A percentile compares a stretch with the other conserved stretches of the same genome.
These are phyloP conservation scores for Phalera bucephala DNA, from an alignment of 2,888 invertebrate species.

Conservation along the genomic window DNA sequence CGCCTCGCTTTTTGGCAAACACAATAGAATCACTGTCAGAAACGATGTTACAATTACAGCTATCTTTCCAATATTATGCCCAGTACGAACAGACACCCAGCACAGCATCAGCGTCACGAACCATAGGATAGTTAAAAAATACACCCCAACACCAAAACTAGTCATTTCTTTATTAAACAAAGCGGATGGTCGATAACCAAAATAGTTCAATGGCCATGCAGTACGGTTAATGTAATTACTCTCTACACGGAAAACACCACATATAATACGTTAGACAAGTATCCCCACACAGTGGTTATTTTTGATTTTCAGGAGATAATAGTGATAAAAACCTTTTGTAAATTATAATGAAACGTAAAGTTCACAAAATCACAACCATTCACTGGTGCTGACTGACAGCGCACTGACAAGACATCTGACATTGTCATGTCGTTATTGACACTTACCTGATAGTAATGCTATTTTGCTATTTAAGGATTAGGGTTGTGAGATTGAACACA, in stretches of 20 bases:
- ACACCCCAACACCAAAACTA: constrained; percentile 86
- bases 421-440: too few relatives aligned
- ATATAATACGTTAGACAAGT: constrained; percentile 33
- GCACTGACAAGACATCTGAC: constrained; percentile 1
- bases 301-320: constrained; percentile 29
- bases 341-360: constrained; percentile 17
- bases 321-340: constrained; percentile 34
- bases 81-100: constrained; percentile 85
- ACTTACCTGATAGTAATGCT: too few relatives aligned
- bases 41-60: constrained; percentile 78
- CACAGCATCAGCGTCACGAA: constrained; percentile 84
- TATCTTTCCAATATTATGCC: constrained; percentile 85
- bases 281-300: constrained; percentile 31
- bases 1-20: constrained; percentile 82
- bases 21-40: constrained; percentile 82
- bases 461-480: too few relatives aligned
- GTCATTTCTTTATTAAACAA: constrained; percentile 48
- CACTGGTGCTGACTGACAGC: constrained; percentile 11
- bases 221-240: constrained; percentile 38
- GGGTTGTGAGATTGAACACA: too few relatives aligned
- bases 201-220: constrained; percentile 44
- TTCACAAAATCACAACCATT: constrained; percentile 29
- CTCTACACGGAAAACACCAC: constrained; percentile 38
- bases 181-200: constrained; percentile 24
- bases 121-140: constrained; percentile 86